A percentile compares a stretch with the other conserved stretches of the same genome.
Conservation (phyloP, 2,113 vertebrate species). For the Haemorhous mexicanus region DNA sequence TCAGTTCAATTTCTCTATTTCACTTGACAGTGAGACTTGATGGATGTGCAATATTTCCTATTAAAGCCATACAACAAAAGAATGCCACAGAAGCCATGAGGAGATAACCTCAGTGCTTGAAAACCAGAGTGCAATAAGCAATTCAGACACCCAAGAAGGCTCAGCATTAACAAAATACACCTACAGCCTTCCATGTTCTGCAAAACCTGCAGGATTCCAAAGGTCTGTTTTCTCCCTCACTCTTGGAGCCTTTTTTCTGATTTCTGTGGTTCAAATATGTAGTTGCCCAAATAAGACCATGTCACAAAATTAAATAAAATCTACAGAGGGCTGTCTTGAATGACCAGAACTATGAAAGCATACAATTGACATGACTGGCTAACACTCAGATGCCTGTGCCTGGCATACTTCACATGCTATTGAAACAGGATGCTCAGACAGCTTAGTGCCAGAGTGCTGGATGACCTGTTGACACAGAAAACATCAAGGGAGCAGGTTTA, state of each 20-base stretch:
- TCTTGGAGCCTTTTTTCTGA: not conserved
- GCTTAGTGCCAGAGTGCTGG: not conserved
- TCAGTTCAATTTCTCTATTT: not conserved
- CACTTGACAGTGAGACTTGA: not conserved
- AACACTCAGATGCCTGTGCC: not conserved
- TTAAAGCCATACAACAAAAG: not conserved
- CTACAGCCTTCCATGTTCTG: not conserved
- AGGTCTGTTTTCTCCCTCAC: not conserved
- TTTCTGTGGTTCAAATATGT: not conserved
- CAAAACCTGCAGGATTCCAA: not conserved
- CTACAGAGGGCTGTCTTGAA: not conserved
- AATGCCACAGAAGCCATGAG: not conserved
- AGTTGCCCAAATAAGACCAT: not conserved
- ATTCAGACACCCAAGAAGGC: not conserved
- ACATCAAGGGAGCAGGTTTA: not conserved
- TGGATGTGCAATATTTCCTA: not conserved
- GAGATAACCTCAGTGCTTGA: not conserved
- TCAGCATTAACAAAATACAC: not conserved
- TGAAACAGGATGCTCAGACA: not conserved
- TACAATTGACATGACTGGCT: not conserved
- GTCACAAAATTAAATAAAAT: not conserved
- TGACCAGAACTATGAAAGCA: not conserved
- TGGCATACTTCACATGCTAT: not conserved
- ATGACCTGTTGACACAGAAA: slow-evolving; percentile 6
- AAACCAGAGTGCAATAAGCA: not conserved